Evolutionary conservation across 2,113 vertebrate genomes (phyloP), one percentile per base, ranked within the genome.

Genomic region (Lepidothrix coronata): DNA sequence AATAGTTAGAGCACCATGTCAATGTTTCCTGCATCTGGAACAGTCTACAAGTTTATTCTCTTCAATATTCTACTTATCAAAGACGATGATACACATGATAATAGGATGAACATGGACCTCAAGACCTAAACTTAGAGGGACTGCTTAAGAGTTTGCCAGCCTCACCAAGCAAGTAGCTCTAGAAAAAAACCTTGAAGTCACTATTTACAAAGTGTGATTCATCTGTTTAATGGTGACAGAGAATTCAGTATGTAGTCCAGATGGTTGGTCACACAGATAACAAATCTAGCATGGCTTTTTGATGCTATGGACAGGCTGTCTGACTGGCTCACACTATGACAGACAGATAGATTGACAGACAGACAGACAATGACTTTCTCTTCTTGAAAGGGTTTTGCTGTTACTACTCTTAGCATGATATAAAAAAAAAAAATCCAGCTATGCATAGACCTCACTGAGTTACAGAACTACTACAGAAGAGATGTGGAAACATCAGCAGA

Each of bases 151-250:
- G 62, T 77, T 77, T 88, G 8, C 58, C 72, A 96, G 63, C 51
- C 35, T 77, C 43, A 63, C 61, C 66, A 91, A 91, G 73, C 37
- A 76, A 95, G 78, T 46, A 83, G 54, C 54, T 90, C 49, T 51
- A 82, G 44, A 80, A 85, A 91, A 85, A 3, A 6, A 7, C 41
- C 82, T 43, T 58, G 8, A 88, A 90, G 55, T 71, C 51, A 52
- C 35, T 84, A 71, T 88, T 95, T 96, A 95, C 88, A 46, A 95
- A 84, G 85, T 94, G 85, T 90, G 85, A 92, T 80, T 95, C 79
- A 72, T 91, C 79, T 91, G 79, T 90, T 93, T 95, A 94, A 96
- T 95, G 85, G 88, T 94, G 78, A 86, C 79, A 94, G 78, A 54
- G 81, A 88, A 96, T 82, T 93, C 93, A 93, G 88, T 88, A 78